Percentiles rank a stretch among this genome's conserved stretches.
Evolutionary conservation across 2,888 invertebrate species (phyloP).

Genomic region (Heteromurus nitidus): DNA sequence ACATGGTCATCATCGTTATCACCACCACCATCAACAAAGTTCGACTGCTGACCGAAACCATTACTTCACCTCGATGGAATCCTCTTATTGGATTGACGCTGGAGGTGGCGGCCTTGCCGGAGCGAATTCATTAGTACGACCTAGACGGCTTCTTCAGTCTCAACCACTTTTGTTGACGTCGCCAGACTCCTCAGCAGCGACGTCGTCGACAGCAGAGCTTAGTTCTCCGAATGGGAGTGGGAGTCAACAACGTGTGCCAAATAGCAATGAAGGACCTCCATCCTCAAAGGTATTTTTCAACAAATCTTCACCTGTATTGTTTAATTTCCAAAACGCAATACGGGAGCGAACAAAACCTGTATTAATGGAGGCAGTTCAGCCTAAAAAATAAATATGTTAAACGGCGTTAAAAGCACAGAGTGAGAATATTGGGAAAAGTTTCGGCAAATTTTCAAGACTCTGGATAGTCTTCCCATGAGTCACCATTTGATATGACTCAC

Average conservation of each 20-base stretch:
- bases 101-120: constrained; percentile 25
- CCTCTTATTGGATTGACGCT: constrained; percentile 53
- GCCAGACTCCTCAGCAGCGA: constrained; percentile 49
- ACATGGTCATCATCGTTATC: constrained; percentile 45
- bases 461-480: too few species aligned
- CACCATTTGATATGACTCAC: too few species aligned
- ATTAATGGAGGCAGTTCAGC: too few species aligned
- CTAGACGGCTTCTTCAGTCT: constrained; percentile 48
- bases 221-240: constrained; percentile 54
- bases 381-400: too few species aligned
- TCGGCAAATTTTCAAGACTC: too few species aligned
- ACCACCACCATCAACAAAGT: constrained; percentile 45
- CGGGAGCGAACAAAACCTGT: too few species aligned
- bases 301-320: too few species aligned
- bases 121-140: constrained; percentile 25
- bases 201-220: constrained; percentile 56
- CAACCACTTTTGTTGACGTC: constrained; percentile 49
- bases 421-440: too few species aligned
- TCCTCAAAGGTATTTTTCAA: constrained; percentile 52
- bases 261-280: constrained; percentile 39
- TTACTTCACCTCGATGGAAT: constrained; percentile 62
- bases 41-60: constrained; percentile 41
- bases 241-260: constrained; percentile 47
- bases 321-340: too few species aligned
- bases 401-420: too few species aligned